These are phyloP conservation scores for Pelusios castaneus DNA, from an alignment of 2,113 vertebrate species.

Conservation along the genomic window DNA sequence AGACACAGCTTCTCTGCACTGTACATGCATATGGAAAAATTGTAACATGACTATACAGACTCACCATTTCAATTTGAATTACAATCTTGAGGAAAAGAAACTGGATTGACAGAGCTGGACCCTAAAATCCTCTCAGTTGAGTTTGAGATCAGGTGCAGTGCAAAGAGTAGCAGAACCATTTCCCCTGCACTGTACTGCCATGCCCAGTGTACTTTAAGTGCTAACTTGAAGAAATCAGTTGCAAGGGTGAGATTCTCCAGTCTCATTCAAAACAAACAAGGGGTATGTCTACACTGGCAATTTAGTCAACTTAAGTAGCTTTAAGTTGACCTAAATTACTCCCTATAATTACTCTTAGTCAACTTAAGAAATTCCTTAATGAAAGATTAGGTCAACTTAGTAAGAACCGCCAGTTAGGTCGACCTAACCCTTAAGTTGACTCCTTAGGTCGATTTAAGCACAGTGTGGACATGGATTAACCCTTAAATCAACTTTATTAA, in stretches of 20 bases:
- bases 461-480: too few relatives aligned
- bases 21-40: accelerated
- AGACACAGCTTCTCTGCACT: not conserved
- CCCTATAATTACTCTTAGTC: too few relatives aligned
- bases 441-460: too few relatives aligned
- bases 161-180: not conserved
- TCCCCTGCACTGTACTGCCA: accelerated
- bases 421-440: too few relatives aligned
- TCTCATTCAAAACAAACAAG: accelerated
- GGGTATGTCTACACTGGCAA: too few relatives aligned
- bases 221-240: not conserved
- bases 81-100: not conserved
- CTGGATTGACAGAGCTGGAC: not conserved
- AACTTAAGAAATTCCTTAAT: too few relatives aligned
- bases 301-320: too few relatives aligned
- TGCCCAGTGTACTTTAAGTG: accelerated
- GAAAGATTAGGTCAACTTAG: too few relatives aligned
- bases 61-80: accelerated
- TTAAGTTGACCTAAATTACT: too few relatives aligned
- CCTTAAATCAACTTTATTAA: too few relatives aligned
- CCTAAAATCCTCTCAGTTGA: not conserved
- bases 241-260: not conserved
- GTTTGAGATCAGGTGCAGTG: not conserved
- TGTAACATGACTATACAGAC: not conserved
- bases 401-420: too few relatives aligned